Conservation (phyloP, 2,797 vertebrate genomes). For the Eulemur rubriventer region DNA sequence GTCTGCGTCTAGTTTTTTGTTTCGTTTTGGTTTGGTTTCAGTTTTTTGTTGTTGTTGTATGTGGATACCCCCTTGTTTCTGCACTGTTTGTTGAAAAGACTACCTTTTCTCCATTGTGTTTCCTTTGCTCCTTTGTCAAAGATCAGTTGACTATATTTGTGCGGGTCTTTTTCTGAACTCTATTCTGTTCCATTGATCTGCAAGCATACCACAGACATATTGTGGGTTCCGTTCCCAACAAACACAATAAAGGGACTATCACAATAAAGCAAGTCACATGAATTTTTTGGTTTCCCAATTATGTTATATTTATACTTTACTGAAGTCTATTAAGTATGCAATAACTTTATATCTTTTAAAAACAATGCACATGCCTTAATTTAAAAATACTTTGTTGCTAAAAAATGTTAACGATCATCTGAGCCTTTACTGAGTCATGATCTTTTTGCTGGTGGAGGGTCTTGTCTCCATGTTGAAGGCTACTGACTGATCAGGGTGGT, state of each 20-base stretch:
- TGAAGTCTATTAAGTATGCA: background rate
- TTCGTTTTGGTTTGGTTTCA: background rate
- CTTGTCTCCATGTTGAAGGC: background rate
- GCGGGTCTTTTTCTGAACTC: background rate
- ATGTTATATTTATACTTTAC: background rate
- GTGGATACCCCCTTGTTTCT: background rate
- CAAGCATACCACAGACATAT: background rate
- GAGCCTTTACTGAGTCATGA: background rate
- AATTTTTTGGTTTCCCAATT: background rate
- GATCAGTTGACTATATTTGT: background rate
- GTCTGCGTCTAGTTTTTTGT: background rate
- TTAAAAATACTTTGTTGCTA: background rate
- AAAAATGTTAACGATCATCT: background rate
- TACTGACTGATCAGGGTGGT: background rate
- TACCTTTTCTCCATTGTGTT: background rate
- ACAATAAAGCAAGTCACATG: background rate
- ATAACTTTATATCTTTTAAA: background rate
- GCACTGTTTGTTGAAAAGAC: background rate
- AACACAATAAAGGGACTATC: background rate
- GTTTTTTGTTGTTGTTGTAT: background rate
- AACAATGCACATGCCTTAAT: background rate
- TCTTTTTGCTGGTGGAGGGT: background rate
- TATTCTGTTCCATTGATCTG: background rate
- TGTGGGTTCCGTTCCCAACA: background rate
- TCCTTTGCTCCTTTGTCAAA: conserved; percentile 1